These are phyloP conservation scores for Diabrotica balteata DNA, from an alignment of 2,888 invertebrate species.

Conservation along the genomic window DNA sequence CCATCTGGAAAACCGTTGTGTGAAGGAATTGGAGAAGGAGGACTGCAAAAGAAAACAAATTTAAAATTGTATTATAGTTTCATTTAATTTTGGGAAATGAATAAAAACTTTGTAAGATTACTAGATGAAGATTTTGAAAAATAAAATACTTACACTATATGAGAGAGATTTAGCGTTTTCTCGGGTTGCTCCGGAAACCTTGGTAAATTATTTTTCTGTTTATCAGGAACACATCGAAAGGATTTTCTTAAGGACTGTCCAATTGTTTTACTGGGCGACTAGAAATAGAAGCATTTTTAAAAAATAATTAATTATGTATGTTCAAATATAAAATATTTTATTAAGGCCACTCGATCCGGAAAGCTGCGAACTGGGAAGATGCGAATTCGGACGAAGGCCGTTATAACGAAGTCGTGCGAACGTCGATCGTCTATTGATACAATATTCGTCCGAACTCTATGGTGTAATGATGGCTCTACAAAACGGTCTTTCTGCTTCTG, in stretches of 20 bases:
- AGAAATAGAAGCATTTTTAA: slow-evolving; percentile 25
- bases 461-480: too few species aligned
- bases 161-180: slow-evolving; percentile 91
- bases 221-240: slow-evolving; percentile 95
- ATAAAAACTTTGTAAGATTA: too few species aligned
- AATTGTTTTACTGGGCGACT: slow-evolving; percentile 96
- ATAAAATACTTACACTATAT: slow-evolving; percentile 97
- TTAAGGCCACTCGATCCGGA: too few species aligned
- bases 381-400: too few species aligned
- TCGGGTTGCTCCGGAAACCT: slow-evolving; percentile 94
- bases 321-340: background rate
- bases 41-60: slow-evolving; percentile 63
- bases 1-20: slow-evolving; percentile 92
- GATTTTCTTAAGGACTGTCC: slow-evolving; percentile 96
- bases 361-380: too few species aligned
- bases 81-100: too few species aligned
- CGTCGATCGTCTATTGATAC: too few species aligned
- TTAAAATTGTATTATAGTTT: background rate
- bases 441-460: too few species aligned
- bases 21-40: slow-evolving; percentile 90
- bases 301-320: background rate
- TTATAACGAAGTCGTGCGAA: too few species aligned
- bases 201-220: slow-evolving; percentile 80
- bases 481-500: too few species aligned
- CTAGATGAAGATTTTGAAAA: too few species aligned